Evolutionary conservation across 2,113 vertebrate species (phyloP).

Genomic region (Coptodon rendalli): DNA sequence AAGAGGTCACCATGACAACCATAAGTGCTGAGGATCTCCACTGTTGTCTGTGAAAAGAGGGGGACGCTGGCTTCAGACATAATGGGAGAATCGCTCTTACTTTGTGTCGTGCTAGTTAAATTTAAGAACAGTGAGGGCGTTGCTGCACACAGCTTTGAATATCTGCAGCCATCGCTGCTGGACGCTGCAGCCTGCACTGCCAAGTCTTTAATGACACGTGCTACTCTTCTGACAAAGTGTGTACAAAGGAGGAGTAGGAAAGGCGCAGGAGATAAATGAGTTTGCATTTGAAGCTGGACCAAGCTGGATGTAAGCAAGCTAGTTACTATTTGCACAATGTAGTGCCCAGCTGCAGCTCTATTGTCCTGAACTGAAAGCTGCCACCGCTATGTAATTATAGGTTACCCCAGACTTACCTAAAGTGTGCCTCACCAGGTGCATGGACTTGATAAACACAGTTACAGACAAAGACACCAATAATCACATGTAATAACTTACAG

Average conservation of each 20-base stretch:
- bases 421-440: neutral
- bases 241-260: neutral
- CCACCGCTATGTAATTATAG: neutral
- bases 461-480: neutral
- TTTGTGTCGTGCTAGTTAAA: slow-evolving; percentile 15
- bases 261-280: slow-evolving; percentile 20
- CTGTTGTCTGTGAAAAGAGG: neutral
- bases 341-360: neutral
- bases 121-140: slow-evolving; percentile 1
- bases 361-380: neutral
- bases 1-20: slow-evolving; percentile 45
- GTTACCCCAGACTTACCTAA: neutral
- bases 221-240: slow-evolving; percentile 20
- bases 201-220: slow-evolving; percentile 23
- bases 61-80: neutral
- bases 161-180: neutral
- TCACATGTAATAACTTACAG: neutral
- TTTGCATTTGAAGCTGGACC: neutral
- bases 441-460: slow-evolving; percentile 1
- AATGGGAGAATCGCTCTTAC: slow-evolving; percentile 34
- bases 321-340: neutral
- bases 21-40: slow-evolving; percentile 18
- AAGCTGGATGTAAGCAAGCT: neutral
- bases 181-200: neutral
- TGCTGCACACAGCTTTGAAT: neutral